Conservation (phyloP, 2,888 invertebrate species). For the Ophioninae sp. region DNA sequence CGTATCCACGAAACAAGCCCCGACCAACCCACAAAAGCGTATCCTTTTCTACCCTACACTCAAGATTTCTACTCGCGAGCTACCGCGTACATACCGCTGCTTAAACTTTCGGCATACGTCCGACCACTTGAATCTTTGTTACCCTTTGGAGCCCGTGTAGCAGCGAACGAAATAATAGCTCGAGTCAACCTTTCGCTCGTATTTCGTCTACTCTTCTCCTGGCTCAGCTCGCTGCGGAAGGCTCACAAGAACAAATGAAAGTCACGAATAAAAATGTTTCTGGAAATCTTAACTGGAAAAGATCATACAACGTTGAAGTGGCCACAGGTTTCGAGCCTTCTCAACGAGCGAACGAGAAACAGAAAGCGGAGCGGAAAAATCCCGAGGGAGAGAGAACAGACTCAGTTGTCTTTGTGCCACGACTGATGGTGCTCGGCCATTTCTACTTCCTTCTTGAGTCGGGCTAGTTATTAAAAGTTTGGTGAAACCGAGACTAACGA, state of each 20-base stretch:
- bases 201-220: neutral
- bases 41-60: slow-evolving; percentile 51
- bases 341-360: slow-evolving; percentile 43
- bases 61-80: slow-evolving; percentile 39
- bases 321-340: slow-evolving; percentile 28
- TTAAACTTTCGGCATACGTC: slow-evolving; percentile 10
- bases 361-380: slow-evolving; percentile 21
- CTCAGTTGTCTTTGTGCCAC: slow-evolving; percentile 36
- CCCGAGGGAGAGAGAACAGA: slow-evolving; percentile 45
- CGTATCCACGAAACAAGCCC: slow-evolving; percentile 73
- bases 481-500: slow-evolving; percentile 36
- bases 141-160: slow-evolving; percentile 31
- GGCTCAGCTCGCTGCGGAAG: neutral
- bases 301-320: slow-evolving; percentile 57
- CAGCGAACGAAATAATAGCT: slow-evolving; percentile 28
- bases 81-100: slow-evolving; percentile 18
- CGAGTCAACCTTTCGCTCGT: slow-evolving; percentile 14
- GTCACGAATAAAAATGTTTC: slow-evolving; percentile 26
- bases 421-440: slow-evolving; percentile 21
- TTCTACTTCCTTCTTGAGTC: slow-evolving; percentile 28
- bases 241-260: neutral
- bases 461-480: slow-evolving; percentile 57
- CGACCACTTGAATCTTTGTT: slow-evolving; percentile 32
- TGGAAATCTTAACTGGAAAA: slow-evolving; percentile 52
- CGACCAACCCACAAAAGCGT: slow-evolving; percentile 65